These are phyloP conservation scores for Eremophila alpestris DNA, from an alignment of 2,797 vertebrate species.

Conservation along the genomic window DNA sequence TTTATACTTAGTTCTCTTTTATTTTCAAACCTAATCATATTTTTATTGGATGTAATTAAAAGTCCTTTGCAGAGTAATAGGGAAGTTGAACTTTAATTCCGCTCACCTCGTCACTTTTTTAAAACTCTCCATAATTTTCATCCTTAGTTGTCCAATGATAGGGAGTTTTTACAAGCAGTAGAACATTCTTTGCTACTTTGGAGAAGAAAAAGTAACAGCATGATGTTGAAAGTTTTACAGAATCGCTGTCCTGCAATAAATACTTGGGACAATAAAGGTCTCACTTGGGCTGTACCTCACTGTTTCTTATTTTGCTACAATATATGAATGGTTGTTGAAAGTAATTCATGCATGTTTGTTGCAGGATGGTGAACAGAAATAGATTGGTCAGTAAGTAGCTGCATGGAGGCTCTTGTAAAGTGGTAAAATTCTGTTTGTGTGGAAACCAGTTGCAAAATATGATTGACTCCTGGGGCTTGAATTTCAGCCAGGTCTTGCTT, in stretches of 20 bases:
- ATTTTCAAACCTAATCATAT: constrained; percentile 71
- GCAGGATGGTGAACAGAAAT: neutral
- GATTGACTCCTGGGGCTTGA: neutral
- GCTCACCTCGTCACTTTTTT: constrained; percentile 56
- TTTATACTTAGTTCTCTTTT: constrained; percentile 73
- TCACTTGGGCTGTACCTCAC: neutral
- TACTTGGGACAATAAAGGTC: neutral
- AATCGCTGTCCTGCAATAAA: neutral
- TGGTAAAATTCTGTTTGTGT: neutral
- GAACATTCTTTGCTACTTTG: constrained; percentile 22
- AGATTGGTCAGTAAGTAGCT: neutral
- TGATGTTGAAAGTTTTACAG: neutral
- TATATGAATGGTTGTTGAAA: neutral
- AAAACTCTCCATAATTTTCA: constrained; percentile 55
- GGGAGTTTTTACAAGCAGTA: neutral
- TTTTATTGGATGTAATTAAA: constrained; percentile 74
- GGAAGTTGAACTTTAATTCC: constrained; percentile 68
- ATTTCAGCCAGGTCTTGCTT: neutral
- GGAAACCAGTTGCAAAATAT: neutral
- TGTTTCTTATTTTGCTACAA: neutral
- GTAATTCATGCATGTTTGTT: neutral
- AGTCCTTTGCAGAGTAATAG: constrained; percentile 60
- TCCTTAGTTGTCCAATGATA: neutral
- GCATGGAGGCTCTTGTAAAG: neutral
- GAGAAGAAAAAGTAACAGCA: neutral